phyloP scores from a whole-genome alignment of 2,888 invertebrate genomes.

The Dasypogon diadema region DNA sequence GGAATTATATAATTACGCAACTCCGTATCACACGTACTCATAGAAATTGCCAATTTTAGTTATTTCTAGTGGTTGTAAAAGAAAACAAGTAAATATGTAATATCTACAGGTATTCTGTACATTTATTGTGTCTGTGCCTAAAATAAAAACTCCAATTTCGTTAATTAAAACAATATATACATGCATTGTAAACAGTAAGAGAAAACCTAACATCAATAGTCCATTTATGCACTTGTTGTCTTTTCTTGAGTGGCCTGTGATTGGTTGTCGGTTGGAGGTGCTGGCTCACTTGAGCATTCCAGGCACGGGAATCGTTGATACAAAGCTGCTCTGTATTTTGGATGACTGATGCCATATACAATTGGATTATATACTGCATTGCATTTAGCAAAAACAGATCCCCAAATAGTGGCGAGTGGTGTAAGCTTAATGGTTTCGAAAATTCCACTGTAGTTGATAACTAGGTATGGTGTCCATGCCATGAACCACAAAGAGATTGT shows the following conservation, averaged over 20 bases:
- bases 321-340: slow-evolving; percentile 74
- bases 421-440: slow-evolving; percentile 65
- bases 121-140: no score
- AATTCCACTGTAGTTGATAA: slow-evolving; percentile 68
- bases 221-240: slow-evolving; percentile 33
- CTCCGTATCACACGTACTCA: no score
- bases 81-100: no score
- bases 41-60: no score
- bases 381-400: slow-evolving; percentile 74
- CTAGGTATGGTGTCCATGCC: slow-evolving; percentile 72
- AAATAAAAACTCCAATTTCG: no score
- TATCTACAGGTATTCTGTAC: no score
- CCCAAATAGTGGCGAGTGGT: slow-evolving; percentile 69
- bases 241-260: slow-evolving; percentile 62
- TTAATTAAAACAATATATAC: no score
- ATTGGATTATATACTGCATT: slow-evolving; percentile 73
- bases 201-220: slow-evolving; percentile 8
- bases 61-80: no score
- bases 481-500: slow-evolving; percentile 74
- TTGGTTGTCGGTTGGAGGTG: slow-evolving; percentile 60
- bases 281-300: slow-evolving; percentile 67
- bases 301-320: slow-evolving; percentile 74
- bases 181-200: slow-evolving; percentile 4
- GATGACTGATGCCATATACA: slow-evolving; percentile 76
- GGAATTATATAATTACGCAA: no score